Base-by-base conservation (phyloP, 1,140 invertebrate genomes). In the Magallana ariakensis region DNA sequence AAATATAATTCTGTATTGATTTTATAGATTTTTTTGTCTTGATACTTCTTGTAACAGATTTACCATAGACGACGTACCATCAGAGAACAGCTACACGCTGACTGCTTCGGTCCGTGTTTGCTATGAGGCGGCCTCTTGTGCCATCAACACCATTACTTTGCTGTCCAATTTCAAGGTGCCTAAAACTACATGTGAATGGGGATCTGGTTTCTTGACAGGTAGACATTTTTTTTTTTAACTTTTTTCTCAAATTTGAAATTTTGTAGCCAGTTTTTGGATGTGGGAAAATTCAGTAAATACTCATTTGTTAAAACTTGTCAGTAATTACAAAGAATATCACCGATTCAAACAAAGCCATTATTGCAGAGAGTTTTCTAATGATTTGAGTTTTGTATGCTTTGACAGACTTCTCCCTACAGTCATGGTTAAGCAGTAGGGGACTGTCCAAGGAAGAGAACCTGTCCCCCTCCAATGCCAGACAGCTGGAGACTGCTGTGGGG, bases 171-270 rank as follows among this genome's bases (percentile, higher is more conserved):
- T 55, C 19, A 82, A 82, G 55, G 53, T 82, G 19, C 80, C 80
- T 3, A 82, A 82, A 56, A 82, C 80, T 54, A 54, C 55, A 7
- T 82, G 80, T 82, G 80, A 82, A 56, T 82, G 80, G 80, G 80
- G 80, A n/a, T 54, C 80, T 5, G 80, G 80, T 6, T 82, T 82
- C 19, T 75, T 75, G 10, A 75, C 22, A 75, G 66, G 66, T 75
- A 75, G 11, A 5, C 9, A 13, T 26, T 75, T n/a, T 33, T 15
- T 9, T 75, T n/a, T n/a, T n/a, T n/a, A n/a, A n/a, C n/a, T n/a
- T n/a, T n/a, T n/a, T n/a, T n/a, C n/a, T n/a, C n/a, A 0, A 26
- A 70, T 70, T 15, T 13, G 11, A 70, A 70, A 26, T 9, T 75
- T 46, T 62, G 5, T 19, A 62, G 15, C 3, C 19, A 16, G 7